Evolutionary conservation across 2,888 invertebrate genomes (phyloP).

Genomic region (Mechanitis messenoides): DNA sequence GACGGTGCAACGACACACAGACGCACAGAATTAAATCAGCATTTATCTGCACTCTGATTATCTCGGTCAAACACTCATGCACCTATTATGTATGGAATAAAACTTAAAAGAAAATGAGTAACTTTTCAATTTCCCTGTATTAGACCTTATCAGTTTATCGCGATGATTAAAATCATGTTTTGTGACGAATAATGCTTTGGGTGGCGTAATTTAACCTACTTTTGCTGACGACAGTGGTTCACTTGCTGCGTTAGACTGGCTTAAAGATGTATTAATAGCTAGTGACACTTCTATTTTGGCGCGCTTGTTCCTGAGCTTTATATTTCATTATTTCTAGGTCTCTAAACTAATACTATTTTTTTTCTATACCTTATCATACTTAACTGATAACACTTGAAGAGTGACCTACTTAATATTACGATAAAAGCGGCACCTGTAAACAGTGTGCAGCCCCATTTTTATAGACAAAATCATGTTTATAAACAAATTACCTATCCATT

Average conservation of each 20-base stretch:
- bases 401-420: too few relatives aligned
- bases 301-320: slow-evolving; percentile 19
- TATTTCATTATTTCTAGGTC: slow-evolving; percentile 1
- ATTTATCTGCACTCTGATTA: slow-evolving; percentile 42
- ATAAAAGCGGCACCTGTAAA: too few relatives aligned
- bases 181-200: slow-evolving; percentile 20
- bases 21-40: slow-evolving; percentile 63
- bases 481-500: too few relatives aligned
- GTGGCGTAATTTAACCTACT: slow-evolving; percentile 60
- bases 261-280: slow-evolving; percentile 49
- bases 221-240: slow-evolving; percentile 42
- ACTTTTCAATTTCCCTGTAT: slow-evolving; percentile 38
- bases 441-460: too few relatives aligned
- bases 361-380: neutral
- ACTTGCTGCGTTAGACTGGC: slow-evolving; percentile 37
- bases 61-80: slow-evolving; percentile 30
- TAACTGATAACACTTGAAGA: neutral
- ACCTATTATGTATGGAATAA: slow-evolving; percentile 14
- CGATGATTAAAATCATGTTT: slow-evolving; percentile 45
- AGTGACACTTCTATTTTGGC: slow-evolving; percentile 54
- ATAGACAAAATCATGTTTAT: too few relatives aligned
- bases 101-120: slow-evolving; percentile 42
- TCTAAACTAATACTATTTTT: neutral
- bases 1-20: slow-evolving; percentile 54
- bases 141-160: slow-evolving; percentile 57